Evolutionary conservation across 2,113 vertebrate species (phyloP), one percentile per base, ranked within the genome.

Genomic region (Corvus cornix): DNA sequence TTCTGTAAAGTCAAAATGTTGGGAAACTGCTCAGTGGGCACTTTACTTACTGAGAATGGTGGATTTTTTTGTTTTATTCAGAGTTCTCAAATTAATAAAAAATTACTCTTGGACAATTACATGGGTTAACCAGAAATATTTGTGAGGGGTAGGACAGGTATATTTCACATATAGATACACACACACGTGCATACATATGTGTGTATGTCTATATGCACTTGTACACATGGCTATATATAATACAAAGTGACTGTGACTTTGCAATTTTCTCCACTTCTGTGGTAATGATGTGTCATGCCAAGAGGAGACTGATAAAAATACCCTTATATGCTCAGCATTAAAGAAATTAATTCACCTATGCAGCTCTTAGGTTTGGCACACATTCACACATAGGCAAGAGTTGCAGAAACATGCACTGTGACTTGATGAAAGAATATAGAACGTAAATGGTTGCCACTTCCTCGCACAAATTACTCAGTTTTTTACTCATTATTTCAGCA

Each of bases 151-250:
- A 86, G 43, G 17, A 31, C 26, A 64, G 9, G 10, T 21, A 7
- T 33, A 35, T 74, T 81, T 74, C 44, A 63, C 22, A 63, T 31
- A 28, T 1, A 58, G 5, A 39, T 5, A 67, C 4, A 60, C 16
- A 62, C 4, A 24, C 2, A 3, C 10, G 4, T 44, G 14, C 11
- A n/a, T 9, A 9, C 48, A 19, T 19, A 12, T 24, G 2, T 24
- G 7, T 67, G 5, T 23, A 41, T 17, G 16, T 48, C 6, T 48
- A 7, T 18, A 43, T 13, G 30, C 27, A 44, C 9, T 20, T 59
- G 33, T 16, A 69, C 24, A 49, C 11, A 46, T 0, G 2, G 24
- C 19, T 49, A 35, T 7, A 35, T 11, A 46, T 12, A 74, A 60
- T 7, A 69, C 6, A 87, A 87, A 91, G 52, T 52, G 27, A 13